phyloP scores from a whole-genome alignment of 2,797 vertebrate genomes.

The Oceanodroma leucorhoa region DNA sequence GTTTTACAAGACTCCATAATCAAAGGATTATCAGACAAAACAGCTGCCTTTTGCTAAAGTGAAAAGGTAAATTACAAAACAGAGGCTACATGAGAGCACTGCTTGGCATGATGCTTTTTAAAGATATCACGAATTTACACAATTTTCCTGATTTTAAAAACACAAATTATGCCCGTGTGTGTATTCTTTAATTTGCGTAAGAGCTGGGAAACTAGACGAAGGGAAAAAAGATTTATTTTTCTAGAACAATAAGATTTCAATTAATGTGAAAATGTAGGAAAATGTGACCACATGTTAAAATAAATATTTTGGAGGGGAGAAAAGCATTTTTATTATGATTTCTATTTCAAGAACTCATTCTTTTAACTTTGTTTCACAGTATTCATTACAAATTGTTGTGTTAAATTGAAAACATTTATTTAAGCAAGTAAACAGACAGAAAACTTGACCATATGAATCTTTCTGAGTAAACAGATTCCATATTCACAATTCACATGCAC shows the following conservation, averaged over 20 bases:
- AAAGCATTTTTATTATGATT: conserved; percentile 65
- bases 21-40: neutral
- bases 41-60: neutral
- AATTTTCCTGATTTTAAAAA: conserved; percentile 45
- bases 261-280: conserved; percentile 68
- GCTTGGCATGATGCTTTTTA: conserved; percentile 15
- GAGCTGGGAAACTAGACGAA: neutral
- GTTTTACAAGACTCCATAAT: neutral
- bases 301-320: conserved; percentile 60
- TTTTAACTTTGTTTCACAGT: conserved; percentile 74
- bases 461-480: conserved; percentile 68
- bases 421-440: conserved; percentile 66
- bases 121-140: conserved; percentile 33
- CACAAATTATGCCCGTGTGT: neutral
- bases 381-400: conserved; percentile 72
- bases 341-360: conserved; percentile 70
- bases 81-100: neutral
- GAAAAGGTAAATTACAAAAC: neutral
- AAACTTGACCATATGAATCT: conserved; percentile 68
- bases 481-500: conserved; percentile 54
- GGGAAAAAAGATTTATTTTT: neutral
- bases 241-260: conserved; percentile 67
- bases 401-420: conserved; percentile 78
- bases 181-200: neutral
- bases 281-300: conserved; percentile 69